A percentile compares a stretch with the other conserved stretches of the same genome.
Conservation (phyloP, 53 echinoderm and acorn worm species). For the Holothuria scabra region DNA sequence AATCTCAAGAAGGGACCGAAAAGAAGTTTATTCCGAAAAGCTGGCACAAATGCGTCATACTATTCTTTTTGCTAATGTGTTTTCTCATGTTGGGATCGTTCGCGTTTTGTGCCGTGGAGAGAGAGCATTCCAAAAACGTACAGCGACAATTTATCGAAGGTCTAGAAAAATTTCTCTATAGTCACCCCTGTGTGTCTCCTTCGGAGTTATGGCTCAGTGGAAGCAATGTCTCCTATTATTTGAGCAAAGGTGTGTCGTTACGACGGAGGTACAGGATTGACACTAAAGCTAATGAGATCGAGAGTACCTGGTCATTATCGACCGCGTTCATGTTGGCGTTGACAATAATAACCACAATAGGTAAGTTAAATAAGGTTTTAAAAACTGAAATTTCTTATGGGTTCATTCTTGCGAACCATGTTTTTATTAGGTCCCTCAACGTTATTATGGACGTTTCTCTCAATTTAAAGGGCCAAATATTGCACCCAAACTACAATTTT, state of each 20-base stretch:
- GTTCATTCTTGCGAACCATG: too few species aligned
- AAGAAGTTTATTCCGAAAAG: too few species aligned
- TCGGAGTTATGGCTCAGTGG: not conserved
- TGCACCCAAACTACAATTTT: too few species aligned
- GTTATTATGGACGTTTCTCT: too few species aligned
- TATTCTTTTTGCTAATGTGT: not conserved
- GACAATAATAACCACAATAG: slow-evolving; percentile 16
- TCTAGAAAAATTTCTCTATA: not conserved
- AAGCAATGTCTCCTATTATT: not conserved
- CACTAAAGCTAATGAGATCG: not conserved
- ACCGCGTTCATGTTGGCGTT: not conserved
- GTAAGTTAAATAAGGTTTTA: not conserved
- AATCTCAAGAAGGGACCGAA: too few species aligned
- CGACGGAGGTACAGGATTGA: slow-evolving; percentile 2
- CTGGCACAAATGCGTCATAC: not conserved
- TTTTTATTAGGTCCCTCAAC: too few species aligned
- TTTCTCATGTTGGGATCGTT: slow-evolving; percentile 15
- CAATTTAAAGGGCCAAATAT: too few species aligned
- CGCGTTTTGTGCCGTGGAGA: not conserved
- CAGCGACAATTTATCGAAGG: not conserved
- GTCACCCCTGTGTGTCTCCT: not conserved
- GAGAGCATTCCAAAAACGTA: not conserved
- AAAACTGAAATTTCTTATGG: too few species aligned
- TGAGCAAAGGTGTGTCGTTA: not conserved
- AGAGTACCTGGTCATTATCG: not conserved